Conservation (phyloP, 2,888 invertebrate genomes). For the Macrophya annulata region DNA sequence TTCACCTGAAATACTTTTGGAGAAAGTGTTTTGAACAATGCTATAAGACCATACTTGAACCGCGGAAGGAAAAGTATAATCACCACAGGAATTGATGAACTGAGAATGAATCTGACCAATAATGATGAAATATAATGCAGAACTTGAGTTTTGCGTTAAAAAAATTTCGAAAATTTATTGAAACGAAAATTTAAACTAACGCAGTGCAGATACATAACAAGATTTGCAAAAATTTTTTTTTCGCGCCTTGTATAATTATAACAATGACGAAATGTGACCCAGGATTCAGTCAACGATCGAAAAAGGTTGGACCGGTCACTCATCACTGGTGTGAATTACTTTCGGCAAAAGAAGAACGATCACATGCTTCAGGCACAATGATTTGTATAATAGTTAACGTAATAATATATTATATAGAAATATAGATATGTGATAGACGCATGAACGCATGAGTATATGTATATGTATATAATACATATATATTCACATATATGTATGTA, state of each 20-base stretch:
- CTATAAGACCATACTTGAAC: not conserved
- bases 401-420: slow-evolving; percentile 31
- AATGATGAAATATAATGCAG: not conserved
- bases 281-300: not conserved
- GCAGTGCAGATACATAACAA: not conserved
- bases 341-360: slow-evolving; percentile 14
- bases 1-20: not conserved
- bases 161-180: not conserved
- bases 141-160: not conserved
- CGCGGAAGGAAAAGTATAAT: slow-evolving; percentile 3
- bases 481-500: not conserved
- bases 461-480: slow-evolving; percentile 2
- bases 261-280: not conserved
- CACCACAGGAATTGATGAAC: not conserved
- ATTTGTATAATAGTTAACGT: slow-evolving; percentile 27
- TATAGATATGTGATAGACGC: not conserved
- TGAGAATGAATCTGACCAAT: not conserved
- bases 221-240: not conserved
- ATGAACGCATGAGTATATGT: not conserved
- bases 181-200: not conserved
- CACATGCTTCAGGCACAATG: not conserved
- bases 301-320: not conserved
- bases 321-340: slow-evolving; percentile 17
- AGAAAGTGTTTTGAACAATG: slow-evolving; percentile 1
- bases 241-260: no score